Evolutionary conservation across 2,113 vertebrate species (phyloP).

Genomic region (Scophthalmus maximus): DNA sequence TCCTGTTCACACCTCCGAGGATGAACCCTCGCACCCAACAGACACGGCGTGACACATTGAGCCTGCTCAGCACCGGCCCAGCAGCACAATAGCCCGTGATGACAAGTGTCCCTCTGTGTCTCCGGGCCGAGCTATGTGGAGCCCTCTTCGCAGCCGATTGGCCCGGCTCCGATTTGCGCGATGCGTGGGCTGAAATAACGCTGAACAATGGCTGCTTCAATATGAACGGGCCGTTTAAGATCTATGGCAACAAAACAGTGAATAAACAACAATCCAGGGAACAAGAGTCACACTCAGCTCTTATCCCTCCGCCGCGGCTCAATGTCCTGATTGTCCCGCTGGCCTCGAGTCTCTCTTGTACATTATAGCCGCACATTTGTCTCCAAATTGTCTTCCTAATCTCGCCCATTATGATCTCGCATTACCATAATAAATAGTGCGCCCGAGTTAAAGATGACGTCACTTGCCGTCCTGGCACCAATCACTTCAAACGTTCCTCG

Average conservation of each 20-base stretch:
- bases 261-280: conserved; percentile 57
- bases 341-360: conserved; percentile 49
- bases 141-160: conserved; percentile 58
- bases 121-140: conserved; percentile 29
- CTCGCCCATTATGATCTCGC: conserved; percentile 35
- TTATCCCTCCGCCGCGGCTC: conserved; percentile 35
- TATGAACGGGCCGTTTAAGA: conserved; percentile 58
- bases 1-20: conserved; percentile 35
- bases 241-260: conserved; percentile 68
- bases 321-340: conserved; percentile 50
- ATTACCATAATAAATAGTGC: conserved; percentile 46
- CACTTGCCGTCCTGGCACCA: conserved; percentile 31
- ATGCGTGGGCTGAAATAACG: conserved; percentile 55
- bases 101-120: conserved; percentile 50
- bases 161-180: conserved; percentile 55
- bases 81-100: conserved; percentile 38
- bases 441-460: conserved; percentile 53
- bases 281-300: conserved; percentile 62
- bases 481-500: conserved; percentile 16
- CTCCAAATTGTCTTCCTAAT: conserved; percentile 47
- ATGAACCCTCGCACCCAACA: conserved; percentile 12
- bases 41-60: conserved; percentile 6
- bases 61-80: conserved; percentile 5
- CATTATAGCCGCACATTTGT: conserved; percentile 47
- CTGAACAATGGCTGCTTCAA: conserved; percentile 62